Conservation (phyloP, 37 sponge, comb jelly and placozoan genomes). For the Ianthella basta region DNA sequence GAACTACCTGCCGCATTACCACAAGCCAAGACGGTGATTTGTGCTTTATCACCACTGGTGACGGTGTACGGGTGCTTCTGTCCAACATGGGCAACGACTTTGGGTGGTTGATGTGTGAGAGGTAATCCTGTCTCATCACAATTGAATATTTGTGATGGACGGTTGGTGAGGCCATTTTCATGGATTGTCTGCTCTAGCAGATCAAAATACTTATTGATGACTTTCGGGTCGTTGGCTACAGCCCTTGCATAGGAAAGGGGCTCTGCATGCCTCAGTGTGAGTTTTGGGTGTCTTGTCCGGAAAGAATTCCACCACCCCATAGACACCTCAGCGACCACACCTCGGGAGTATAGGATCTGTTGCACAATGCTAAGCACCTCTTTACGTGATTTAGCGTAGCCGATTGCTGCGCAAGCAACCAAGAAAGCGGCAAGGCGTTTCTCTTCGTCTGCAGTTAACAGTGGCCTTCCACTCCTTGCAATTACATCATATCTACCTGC, state of each 20-base stretch:
- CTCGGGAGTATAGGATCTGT: slow-evolving; percentile 17
- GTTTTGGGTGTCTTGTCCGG: not conserved
- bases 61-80: slow-evolving; percentile 35
- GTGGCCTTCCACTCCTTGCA: not conserved
- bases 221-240: not conserved
- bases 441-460: slow-evolving; percentile 22
- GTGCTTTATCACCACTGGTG: slow-evolving; percentile 37
- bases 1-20: slow-evolving; percentile 25
- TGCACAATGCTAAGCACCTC: slow-evolving; percentile 33
- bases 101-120: slow-evolving; percentile 10
- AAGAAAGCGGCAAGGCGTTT: slow-evolving; percentile 24
- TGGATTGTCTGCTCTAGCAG: slow-evolving; percentile 19
- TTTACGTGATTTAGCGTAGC: slow-evolving; percentile 27
- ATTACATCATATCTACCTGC: not conserved
- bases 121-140: slow-evolving; percentile 42
- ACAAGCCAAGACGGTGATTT: slow-evolving; percentile 42
- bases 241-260: slow-evolving; percentile 11
- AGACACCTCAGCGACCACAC: not conserved
- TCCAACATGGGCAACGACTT: slow-evolving; percentile 9
- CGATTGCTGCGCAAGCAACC: slow-evolving; percentile 24
- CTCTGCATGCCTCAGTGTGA: slow-evolving; percentile 12
- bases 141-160: slow-evolving; percentile 32
- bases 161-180: slow-evolving; percentile 35
- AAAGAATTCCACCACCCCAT: slow-evolving; percentile 32
- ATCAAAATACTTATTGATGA: slow-evolving; percentile 32